phyloP scores from a whole-genome alignment of 1,140 invertebrate species.

The Drosophila athabasca region DNA sequence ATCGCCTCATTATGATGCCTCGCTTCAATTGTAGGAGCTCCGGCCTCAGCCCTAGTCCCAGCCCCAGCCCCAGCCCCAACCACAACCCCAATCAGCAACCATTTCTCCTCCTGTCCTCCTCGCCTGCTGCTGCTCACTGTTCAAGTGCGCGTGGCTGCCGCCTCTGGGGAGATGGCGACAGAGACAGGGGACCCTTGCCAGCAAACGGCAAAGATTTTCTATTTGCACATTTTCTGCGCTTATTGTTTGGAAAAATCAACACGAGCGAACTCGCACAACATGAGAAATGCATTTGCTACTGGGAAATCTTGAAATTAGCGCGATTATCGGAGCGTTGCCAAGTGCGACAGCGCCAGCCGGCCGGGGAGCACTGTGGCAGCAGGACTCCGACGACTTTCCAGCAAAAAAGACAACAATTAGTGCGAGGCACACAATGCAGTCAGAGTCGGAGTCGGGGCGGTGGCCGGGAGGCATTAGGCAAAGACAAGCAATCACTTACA shows the following conservation, averaged over 20 bases:
- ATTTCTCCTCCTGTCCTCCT: slow-evolving; percentile 6
- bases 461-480: slow-evolving; percentile 48
- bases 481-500: slow-evolving; percentile 80
- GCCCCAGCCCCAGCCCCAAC: background rate
- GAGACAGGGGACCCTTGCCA: slow-evolving; percentile 10
- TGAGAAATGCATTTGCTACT: slow-evolving; percentile 74
- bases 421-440: slow-evolving; percentile 52
- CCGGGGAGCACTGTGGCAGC: background rate
- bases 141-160: slow-evolving; percentile 57
- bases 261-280: slow-evolving; percentile 53
- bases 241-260: slow-evolving; percentile 82
- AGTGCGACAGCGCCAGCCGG: slow-evolving; percentile 31
- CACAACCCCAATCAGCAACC: slow-evolving; percentile 6
- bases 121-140: slow-evolving; percentile 21
- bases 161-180: slow-evolving; percentile 61
- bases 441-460: slow-evolving; percentile 16
- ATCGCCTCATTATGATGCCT: slow-evolving; percentile 25
- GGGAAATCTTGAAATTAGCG: slow-evolving; percentile 83
- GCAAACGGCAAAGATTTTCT: slow-evolving; percentile 58
- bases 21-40: slow-evolving; percentile 18
- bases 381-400: slow-evolving; percentile 24
- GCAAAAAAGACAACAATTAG: slow-evolving; percentile 61
- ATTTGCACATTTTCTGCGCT: slow-evolving; percentile 76
- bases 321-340: slow-evolving; percentile 81
- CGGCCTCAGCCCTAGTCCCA: background rate